Conservation (phyloP, 2,113 vertebrate species). For the Miniopterus natalensis region DNA sequence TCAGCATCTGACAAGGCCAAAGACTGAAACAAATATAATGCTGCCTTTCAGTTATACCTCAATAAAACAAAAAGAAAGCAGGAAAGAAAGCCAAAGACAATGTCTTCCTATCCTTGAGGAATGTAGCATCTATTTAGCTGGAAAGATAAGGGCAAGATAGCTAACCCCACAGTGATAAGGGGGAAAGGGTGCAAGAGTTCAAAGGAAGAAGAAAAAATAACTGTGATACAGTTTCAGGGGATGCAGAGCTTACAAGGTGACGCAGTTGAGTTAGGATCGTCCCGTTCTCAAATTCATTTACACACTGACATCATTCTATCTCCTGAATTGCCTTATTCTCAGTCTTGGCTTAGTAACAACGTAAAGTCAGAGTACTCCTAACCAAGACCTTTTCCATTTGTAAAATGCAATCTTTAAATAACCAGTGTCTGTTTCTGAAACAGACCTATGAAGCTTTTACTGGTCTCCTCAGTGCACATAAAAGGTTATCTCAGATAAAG, state of each 20-base stretch:
- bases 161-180: slow-evolving; percentile 14
- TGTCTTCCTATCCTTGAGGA: slow-evolving; percentile 61
- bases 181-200: slow-evolving; percentile 27
- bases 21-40: slow-evolving; percentile 25
- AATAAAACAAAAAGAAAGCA: background rate
- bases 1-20: slow-evolving; percentile 25
- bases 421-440: slow-evolving; percentile 13
- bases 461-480: slow-evolving; percentile 48
- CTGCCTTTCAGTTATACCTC: background rate
- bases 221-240: background rate
- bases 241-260: slow-evolving; percentile 27
- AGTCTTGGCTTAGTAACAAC: slow-evolving; percentile 43
- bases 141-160: slow-evolving; percentile 74
- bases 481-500: slow-evolving; percentile 8
- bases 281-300: slow-evolving; percentile 65
- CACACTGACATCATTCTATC: background rate
- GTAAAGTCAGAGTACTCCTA: slow-evolving; percentile 67
- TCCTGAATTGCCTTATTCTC: background rate
- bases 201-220: slow-evolving; percentile 60
- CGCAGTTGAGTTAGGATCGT: background rate
- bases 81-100: slow-evolving; percentile 43
- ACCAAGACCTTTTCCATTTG: slow-evolving; percentile 37
- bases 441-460: slow-evolving; percentile 40
- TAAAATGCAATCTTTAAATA: slow-evolving; percentile 64
- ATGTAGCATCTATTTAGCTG: slow-evolving; percentile 65